phyloP scores from a whole-genome alignment of 2,888 invertebrate genomes.

The Tetropium fuscum region DNA sequence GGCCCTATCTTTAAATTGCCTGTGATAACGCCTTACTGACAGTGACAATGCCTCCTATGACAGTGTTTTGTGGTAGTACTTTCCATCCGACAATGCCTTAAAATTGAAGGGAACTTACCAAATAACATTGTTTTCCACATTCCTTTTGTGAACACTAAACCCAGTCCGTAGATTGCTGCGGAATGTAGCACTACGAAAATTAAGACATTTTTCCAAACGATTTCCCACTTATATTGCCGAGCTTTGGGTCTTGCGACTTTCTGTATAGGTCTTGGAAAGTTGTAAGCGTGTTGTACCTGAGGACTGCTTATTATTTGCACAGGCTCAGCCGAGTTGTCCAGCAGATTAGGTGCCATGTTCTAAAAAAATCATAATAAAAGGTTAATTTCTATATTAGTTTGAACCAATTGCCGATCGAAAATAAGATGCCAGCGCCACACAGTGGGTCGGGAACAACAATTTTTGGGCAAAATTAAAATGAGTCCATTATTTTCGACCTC shows the following conservation, averaged over 20 bases:
- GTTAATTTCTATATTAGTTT: background rate
- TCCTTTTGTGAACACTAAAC: constrained; percentile 65
- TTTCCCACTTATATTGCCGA: constrained; percentile 68
- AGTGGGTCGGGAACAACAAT: too few species aligned
- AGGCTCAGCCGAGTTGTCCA: constrained; percentile 67
- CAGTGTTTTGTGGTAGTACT: too few species aligned
- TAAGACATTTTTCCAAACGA: constrained; percentile 85
- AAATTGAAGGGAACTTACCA: constrained; percentile 67
- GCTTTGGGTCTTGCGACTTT: constrained; percentile 9
- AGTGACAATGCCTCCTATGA: too few species aligned
- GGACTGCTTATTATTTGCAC: constrained; percentile 51
- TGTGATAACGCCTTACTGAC: too few species aligned
- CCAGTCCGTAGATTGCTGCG: constrained; percentile 74
- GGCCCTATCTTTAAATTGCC: too few species aligned
- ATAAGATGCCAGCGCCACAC: too few species aligned
- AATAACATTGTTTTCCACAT: constrained; percentile 68
- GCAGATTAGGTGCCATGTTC: constrained; percentile 73
- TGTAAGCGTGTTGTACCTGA: constrained; percentile 30
- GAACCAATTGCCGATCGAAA: too few species aligned
- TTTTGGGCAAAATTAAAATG: too few species aligned
- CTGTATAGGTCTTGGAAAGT: constrained; percentile 26
- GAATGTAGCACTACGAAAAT: constrained; percentile 79
- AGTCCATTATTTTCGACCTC: too few species aligned
- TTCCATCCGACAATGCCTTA: too few species aligned
- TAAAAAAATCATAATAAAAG: background rate